These are phyloP conservation scores for Lophotriccus pileatus DNA, from an alignment of 2,797 vertebrate species.

Conservation along the genomic window DNA sequence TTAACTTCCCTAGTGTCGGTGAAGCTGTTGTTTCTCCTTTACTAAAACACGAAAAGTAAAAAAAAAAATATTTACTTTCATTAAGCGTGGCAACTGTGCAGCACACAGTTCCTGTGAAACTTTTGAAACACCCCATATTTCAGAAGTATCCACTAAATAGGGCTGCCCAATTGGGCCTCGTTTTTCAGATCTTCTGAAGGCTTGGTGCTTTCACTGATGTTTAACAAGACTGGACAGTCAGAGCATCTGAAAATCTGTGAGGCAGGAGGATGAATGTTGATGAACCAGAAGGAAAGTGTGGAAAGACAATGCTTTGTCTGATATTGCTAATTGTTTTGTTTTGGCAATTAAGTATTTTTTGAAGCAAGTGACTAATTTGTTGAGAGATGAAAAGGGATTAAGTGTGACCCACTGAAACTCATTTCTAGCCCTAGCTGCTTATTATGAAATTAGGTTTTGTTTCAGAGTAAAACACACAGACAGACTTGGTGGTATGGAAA, in stretches of 20 bases:
- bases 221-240: neutral
- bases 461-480: slow-evolving; percentile 7
- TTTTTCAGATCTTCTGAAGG: neutral
- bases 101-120: neutral
- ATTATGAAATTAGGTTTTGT: slow-evolving; percentile 39
- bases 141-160: neutral
- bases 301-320: slow-evolving; percentile 4
- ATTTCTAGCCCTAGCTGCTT: slow-evolving; percentile 20
- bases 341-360: slow-evolving; percentile 45
- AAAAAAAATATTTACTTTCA: neutral
- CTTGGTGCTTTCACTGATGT: neutral
- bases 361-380: slow-evolving; percentile 41
- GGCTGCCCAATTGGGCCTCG: neutral
- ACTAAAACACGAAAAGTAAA: neutral
- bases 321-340: slow-evolving; percentile 47
- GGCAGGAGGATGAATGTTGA: neutral
- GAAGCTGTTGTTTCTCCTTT: neutral
- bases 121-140: neutral
- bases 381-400: slow-evolving; percentile 36
- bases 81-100: neutral
- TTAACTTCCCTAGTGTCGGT: neutral
- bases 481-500: slow-evolving; percentile 14
- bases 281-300: neutral
- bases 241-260: slow-evolving; percentile 1
- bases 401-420: slow-evolving; percentile 32